These are phyloP conservation scores for Melanostigma gelatinosum DNA, from an alignment of 2,113 vertebrate species.

Conservation along the genomic window DNA sequence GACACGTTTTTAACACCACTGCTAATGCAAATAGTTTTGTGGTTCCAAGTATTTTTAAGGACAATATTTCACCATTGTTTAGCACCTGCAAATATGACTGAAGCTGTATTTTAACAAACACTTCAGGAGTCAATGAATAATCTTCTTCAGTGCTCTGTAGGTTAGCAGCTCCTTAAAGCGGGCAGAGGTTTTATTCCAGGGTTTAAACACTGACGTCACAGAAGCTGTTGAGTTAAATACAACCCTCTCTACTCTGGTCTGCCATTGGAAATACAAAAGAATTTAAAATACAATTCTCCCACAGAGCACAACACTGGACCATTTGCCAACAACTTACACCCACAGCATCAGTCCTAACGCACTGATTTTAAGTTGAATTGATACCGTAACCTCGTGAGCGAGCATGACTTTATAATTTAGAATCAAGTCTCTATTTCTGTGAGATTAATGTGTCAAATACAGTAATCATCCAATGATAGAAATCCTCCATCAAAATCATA, in stretches of 20 bases:
- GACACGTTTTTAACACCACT: constrained; percentile 7
- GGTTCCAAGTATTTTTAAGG: neutral
- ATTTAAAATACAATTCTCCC: neutral
- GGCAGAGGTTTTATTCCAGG: neutral
- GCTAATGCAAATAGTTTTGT: constrained; percentile 1
- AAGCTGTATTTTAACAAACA: neutral
- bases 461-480: constrained; percentile 1
- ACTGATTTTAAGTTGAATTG: neutral
- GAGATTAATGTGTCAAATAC: constrained; percentile 21
- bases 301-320: neutral
- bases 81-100: neutral
- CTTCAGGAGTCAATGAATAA: neutral
- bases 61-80: neutral
- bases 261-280: neutral
- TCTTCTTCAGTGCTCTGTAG: neutral
- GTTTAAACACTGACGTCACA: neutral
- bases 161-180: neutral
- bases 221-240: constrained; percentile 2
- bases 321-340: neutral
- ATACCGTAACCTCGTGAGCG: neutral
- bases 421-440: constrained; percentile 4
- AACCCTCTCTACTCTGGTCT: neutral
- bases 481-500: neutral
- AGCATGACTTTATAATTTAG: neutral
- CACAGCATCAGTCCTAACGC: neutral